Base-by-base conservation (phyloP, 2,113 vertebrate species). In the Coturnix japonica region DNA sequence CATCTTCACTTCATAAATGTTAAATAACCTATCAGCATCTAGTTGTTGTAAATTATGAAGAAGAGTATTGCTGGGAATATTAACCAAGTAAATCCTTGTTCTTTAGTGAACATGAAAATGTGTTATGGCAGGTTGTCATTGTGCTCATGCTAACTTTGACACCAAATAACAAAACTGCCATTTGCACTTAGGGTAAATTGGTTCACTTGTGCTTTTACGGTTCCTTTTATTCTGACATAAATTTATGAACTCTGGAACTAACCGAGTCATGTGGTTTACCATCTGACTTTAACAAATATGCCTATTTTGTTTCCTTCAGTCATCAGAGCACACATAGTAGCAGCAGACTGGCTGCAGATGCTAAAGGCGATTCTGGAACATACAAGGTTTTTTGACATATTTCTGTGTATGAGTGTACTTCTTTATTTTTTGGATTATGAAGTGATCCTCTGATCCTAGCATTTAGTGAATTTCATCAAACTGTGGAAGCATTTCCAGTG, bases 1-100 rank as follows among this genome's bases (percentile, higher is more conserved):
- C 99, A 99, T 99, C 98, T 98, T 98, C 98, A 98, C 98, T 99
- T 99, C 99, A 99, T 99, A 99, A 99, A 99, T 99, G 99, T 99
- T 99, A 99, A 99, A 99, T 99, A 99, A 99, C 99, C 99, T 98
- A 99, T 99, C 99, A 99, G 98, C 98, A 98, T 99, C 98, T 98
- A 99, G 98, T 99, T 99, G 98, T 98, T 98, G 98, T 99, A 98
- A 99, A 99, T 99, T 99, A 99, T 99, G 99, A 98, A 99, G 98
- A 98, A 97, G 97, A 97, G 97, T 97, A 97, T 98, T 97, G 97
- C 97, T 95, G 97, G 98, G 99, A 99, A 99, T 99, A 99, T 99
- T 99, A 99, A 99, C 98, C 98, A 97, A 98, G 97, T 95, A 96
- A 97, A 97, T 92, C 97, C 97, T 97, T 97, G 97, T 98, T 97